Evolutionary conservation across 2,797 vertebrate species (phyloP).

Genomic region (Naso thynnoides): DNA sequence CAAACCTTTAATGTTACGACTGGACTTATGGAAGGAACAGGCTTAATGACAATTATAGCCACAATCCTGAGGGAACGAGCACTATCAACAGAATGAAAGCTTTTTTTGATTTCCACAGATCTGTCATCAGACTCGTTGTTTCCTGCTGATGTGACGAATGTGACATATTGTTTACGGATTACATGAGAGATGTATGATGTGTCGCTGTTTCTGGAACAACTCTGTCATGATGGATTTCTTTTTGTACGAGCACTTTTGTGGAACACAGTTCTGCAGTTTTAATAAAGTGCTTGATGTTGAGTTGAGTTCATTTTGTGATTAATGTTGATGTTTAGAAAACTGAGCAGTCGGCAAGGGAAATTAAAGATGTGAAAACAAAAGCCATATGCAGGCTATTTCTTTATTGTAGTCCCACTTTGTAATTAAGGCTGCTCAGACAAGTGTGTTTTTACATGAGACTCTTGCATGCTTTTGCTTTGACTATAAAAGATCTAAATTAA

Average conservation of each 20-base stretch:
- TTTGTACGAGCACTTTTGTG: not conserved
- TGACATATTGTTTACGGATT: constrained; percentile 36
- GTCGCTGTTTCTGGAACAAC: not conserved
- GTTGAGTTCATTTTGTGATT: constrained; percentile 3
- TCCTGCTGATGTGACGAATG: constrained; percentile 25
- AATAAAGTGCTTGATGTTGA: constrained; percentile 19
- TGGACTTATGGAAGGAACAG: constrained; percentile 68
- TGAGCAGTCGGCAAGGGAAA: not conserved
- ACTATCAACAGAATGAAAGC: constrained; percentile 47
- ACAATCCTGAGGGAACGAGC: constrained; percentile 38
- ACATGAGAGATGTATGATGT: constrained; percentile 26
- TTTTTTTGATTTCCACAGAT: constrained; percentile 19
- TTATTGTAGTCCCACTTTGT: not conserved
- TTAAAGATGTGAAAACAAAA: constrained; percentile 16
- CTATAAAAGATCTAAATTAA: not conserved
- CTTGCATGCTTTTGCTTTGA: not conserved
- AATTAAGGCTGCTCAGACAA: not conserved
- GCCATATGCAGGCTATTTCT: not conserved
- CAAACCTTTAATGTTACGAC: constrained; percentile 76
- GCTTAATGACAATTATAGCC: constrained; percentile 68
- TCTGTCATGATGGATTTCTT: constrained; percentile 27
- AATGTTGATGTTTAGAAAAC: constrained; percentile 9
- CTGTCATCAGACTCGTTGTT: constrained; percentile 18
- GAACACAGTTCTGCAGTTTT: constrained; percentile 19
- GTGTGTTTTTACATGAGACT: not conserved